Evolutionary conservation across 2,113 vertebrate genomes (phyloP).

Genomic region (Mustela nigripes): DNA sequence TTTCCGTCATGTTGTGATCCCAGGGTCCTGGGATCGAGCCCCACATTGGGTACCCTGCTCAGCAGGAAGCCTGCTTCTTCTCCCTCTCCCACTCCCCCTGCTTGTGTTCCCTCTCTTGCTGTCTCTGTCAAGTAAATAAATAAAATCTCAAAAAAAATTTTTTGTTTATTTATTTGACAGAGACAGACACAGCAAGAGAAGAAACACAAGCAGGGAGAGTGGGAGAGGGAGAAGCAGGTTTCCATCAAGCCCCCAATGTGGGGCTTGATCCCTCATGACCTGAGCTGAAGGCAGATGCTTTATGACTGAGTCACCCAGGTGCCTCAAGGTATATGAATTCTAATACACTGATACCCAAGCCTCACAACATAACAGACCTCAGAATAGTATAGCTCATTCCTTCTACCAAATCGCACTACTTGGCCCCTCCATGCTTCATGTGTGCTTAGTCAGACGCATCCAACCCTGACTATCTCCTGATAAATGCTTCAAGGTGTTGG

Average conservation of each 20-base stretch:
- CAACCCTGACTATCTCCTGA: neutral
- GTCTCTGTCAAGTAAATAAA: neutral
- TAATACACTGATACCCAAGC: neutral
- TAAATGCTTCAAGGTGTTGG: neutral
- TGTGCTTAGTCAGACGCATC: constrained; percentile 3
- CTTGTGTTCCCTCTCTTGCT: no score
- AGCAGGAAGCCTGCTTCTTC: neutral
- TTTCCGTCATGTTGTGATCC: neutral
- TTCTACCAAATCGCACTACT: neutral
- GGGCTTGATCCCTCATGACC: no score
- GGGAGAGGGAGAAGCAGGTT: no score
- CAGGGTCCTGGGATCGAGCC: neutral
- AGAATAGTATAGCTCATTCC: neutral
- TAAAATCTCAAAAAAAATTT: neutral
- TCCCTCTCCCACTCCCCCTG: neutral
- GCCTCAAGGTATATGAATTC: neutral
- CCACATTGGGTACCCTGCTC: neutral
- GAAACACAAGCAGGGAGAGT: no score
- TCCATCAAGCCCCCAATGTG: no score
- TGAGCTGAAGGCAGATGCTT: no score
- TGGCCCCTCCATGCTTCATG: neutral
- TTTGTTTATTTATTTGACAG: no score
- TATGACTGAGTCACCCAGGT: no score
- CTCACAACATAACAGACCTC: neutral
- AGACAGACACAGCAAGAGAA: no score